Evolutionary conservation across 2,888 invertebrate species (phyloP).

Genomic region (Eugnorisma glareosa): DNA sequence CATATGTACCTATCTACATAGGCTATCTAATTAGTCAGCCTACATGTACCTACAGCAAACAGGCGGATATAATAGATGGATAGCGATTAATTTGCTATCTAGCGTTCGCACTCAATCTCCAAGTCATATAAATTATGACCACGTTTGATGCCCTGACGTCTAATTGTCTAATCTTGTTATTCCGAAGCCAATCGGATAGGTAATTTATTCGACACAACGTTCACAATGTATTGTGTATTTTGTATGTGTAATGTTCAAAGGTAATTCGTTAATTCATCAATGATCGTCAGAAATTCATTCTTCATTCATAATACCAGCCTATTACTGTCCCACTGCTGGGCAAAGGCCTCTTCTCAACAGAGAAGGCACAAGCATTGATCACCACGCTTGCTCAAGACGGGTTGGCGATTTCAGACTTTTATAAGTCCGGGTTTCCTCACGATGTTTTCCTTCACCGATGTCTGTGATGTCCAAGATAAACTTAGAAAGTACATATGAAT

Average conservation of each 20-base stretch:
- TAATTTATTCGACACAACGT: not conserved
- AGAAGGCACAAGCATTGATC: too few species aligned
- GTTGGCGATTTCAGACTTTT: too few species aligned
- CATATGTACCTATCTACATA: not conserved
- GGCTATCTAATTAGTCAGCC: not conserved
- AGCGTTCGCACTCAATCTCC: slow-evolving; percentile 39
- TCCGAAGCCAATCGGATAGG: slow-evolving; percentile 7
- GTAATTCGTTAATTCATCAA: too few species aligned
- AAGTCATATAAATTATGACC: slow-evolving; percentile 41
- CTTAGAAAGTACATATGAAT: too few species aligned
- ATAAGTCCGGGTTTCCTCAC: too few species aligned
- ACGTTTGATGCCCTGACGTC: not conserved
- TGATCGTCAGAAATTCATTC: too few species aligned
- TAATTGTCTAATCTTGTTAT: slow-evolving; percentile 25
- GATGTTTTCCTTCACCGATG: too few species aligned
- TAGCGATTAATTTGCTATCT: slow-evolving; percentile 41
- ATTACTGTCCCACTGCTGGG: too few species aligned
- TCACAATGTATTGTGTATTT: not conserved
- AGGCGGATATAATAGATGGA: not conserved
- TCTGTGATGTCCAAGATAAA: too few species aligned
- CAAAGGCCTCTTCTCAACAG: too few species aligned
- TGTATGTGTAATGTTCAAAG: not conserved
- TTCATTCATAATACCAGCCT: too few species aligned
- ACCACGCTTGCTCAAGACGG: too few species aligned
- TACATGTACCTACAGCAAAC: not conserved